phyloP scores from a whole-genome alignment of 2,888 invertebrate species.

The Zelleria hepariella region DNA sequence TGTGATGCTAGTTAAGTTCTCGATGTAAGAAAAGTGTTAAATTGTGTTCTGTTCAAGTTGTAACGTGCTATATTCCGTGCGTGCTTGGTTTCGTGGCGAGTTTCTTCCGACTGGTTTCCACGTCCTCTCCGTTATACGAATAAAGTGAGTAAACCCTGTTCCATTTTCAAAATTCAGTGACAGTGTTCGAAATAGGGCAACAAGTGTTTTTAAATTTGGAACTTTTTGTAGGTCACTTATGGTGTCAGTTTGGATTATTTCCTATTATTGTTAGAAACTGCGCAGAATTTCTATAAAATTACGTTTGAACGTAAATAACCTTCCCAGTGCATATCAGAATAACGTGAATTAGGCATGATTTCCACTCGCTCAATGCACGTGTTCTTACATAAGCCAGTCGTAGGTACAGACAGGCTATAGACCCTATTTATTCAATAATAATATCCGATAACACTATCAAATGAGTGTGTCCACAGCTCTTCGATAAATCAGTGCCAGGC shows the following conservation, averaged over 20 bases:
- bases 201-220: background rate
- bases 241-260: background rate
- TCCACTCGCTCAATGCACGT: background rate
- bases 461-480: background rate
- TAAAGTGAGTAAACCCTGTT: constrained; percentile 43
- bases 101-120: constrained; percentile 48
- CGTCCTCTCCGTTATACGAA: constrained; percentile 34
- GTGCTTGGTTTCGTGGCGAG: constrained; percentile 54
- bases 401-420: background rate
- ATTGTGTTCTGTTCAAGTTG: constrained; percentile 59
- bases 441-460: background rate
- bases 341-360: background rate
- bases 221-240: background rate
- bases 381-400: background rate
- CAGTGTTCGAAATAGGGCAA: background rate
- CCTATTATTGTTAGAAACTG: background rate
- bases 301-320: background rate
- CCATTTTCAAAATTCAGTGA: background rate
- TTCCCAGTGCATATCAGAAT: background rate
- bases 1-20: constrained; percentile 49
- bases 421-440: background rate
- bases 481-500: background rate
- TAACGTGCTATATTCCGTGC: constrained; percentile 30
- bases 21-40: constrained; percentile 52
- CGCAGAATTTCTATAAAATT: background rate